A percentile compares a stretch with the other conserved stretches of the same genome.
These are phyloP conservation scores for Pseudanteris insignis DNA, from an alignment of 2,888 invertebrate species.

Conservation along the genomic window DNA sequence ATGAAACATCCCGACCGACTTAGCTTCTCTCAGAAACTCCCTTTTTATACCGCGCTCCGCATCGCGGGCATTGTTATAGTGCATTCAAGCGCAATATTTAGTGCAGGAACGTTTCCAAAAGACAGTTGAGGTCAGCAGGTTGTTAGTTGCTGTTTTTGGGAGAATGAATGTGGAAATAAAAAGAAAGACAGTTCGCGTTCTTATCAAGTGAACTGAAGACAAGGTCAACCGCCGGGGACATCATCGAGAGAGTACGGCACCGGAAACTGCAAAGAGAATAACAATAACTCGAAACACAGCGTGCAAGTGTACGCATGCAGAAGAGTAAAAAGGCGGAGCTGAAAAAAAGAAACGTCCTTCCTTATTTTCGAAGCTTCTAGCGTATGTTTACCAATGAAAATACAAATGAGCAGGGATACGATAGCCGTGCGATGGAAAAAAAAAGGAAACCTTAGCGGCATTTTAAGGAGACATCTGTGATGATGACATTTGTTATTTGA, in stretches of 20 bases:
- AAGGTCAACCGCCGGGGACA: background rate
- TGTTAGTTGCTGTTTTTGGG: too few relatives aligned
- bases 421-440: background rate
- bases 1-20: too few relatives aligned
- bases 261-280: background rate
- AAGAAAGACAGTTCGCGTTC: too few relatives aligned
- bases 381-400: constrained; percentile 11
- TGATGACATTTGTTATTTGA: constrained; percentile 13
- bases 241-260: background rate
- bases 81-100: too few relatives aligned
- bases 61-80: too few relatives aligned
- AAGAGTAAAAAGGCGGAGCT: background rate
- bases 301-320: background rate
- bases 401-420: constrained; percentile 15
- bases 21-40: too few relatives aligned
- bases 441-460: background rate
- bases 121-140: too few relatives aligned
- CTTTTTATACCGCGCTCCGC: too few relatives aligned
- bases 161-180: too few relatives aligned
- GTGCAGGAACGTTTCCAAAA: too few relatives aligned
- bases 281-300: background rate
- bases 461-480: too few relatives aligned
- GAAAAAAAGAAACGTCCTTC: background rate
- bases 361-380: background rate
- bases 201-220: background rate